Evolutionary conservation across 2,113 vertebrate species (phyloP), one percentile per base, ranked within the genome.

Genomic region (Sceloporus tristichus): DNA sequence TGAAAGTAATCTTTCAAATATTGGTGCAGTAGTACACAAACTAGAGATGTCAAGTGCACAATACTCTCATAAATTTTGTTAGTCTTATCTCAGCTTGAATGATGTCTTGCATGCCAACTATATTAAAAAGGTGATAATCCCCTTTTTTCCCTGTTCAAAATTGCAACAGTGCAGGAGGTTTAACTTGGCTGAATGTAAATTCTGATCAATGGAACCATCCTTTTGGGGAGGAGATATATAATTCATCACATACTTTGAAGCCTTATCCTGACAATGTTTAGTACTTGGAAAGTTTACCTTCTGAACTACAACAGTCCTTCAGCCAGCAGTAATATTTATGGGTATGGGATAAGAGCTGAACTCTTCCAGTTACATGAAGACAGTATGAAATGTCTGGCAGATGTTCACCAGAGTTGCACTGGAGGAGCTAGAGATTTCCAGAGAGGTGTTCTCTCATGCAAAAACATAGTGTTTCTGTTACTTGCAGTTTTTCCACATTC

Each of bases 91-190:
- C 38, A 34, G 65, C 25, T 62, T 62, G 59, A 62, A 62, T 62
- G 59, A 62, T n/a, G n/a, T 29, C 48, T 79, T 82, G 90, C 90
- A 80, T 62, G 25, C 2, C 29, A 54, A 29, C 77, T 56, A 16
- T n/a, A 29, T 27, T 27, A n/a, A 25, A 79, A 79, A 16, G 25
- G 27, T 79, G 27, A 79, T 62, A 8, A 19, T 76, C 21, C 25
- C 13, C 16, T 54, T 79, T 29, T 9, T 8, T 38, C 18, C 34
- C 10, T 27, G 23, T 7, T 1, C 3, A 3, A 27, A 74, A 34
- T 4, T 34, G n/a, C n/a, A 74, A 2, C n/a, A 18, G 38, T 74
- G 13, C 71, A 74, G 13, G 29, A 74, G 29, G 16, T 34, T 34
- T 13, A 34, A 16, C 3, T 34, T n/a, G 27, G 70, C 27, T 2